phyloP scores from a whole-genome alignment of 2,113 vertebrate species.

The Microtus ochrogaster region DNA sequence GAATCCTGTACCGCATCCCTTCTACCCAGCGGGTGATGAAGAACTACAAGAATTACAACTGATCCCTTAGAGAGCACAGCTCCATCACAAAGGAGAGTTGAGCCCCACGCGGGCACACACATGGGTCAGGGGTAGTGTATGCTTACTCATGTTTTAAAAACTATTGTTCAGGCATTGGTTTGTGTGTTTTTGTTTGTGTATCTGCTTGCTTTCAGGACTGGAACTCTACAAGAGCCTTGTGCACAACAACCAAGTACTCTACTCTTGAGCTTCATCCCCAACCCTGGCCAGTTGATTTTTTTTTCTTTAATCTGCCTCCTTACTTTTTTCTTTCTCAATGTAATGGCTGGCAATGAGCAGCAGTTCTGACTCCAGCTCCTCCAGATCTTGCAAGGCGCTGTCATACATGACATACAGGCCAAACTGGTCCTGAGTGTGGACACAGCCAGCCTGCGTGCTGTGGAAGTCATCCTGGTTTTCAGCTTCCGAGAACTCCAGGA shows the following conservation, averaged over 20 bases:
- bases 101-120: background rate
- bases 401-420: slow-evolving; percentile 85
- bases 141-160: background rate
- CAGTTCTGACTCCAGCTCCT: slow-evolving; percentile 84
- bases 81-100: background rate
- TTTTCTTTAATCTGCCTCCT: background rate
- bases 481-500: slow-evolving; percentile 88
- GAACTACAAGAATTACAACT: background rate
- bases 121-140: fast-evolving
- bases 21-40: background rate
- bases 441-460: slow-evolving; percentile 68
- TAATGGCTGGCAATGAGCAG: slow-evolving; percentile 86
- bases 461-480: slow-evolving; percentile 89
- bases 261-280: background rate
- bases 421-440: slow-evolving; percentile 86
- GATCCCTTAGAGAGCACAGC: background rate
- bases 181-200: background rate
- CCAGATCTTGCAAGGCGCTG: slow-evolving; percentile 85
- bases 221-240: background rate
- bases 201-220: background rate
- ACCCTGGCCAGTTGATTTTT: background rate
- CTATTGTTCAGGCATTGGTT: background rate
- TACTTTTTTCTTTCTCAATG: slow-evolving; percentile 83
- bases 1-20: background rate
- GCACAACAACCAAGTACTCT: background rate